Evolutionary conservation across 2,113 vertebrate genomes (phyloP), one percentile per base, ranked within the genome.

Genomic region (Coryphaenoides rupestris): DNA sequence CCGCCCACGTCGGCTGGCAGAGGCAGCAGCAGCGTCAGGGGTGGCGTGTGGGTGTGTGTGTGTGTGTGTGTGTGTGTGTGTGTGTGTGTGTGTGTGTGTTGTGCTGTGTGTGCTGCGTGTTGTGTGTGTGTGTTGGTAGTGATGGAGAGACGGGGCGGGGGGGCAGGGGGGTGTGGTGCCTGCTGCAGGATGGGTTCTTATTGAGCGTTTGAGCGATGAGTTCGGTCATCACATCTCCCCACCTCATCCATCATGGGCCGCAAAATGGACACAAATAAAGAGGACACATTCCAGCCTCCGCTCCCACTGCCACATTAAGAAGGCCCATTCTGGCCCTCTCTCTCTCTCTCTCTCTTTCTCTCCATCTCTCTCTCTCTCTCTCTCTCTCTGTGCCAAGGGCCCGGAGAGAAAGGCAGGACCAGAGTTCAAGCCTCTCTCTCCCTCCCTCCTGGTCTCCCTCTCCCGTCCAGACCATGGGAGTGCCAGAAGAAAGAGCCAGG

Each of bases 141-240:
- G n/a, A n/a, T n/a, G n/a, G n/a, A n/a, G n/a, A n/a, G n/a, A n/a
- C n/a, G 62, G 74, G 66, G 65, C 74, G 77, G 70, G 67, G 58
- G 68, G 80, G 68, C 5, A 9, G 24, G 24, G 81, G 81, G 81
- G 73, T 78, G 82, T 83, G 83, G 80, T 68, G 84, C 84, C 88
- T 84, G 76, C 82, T 72, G 86, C 81, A 87, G 81, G 84, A 87
- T 80, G 83, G 87, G 83, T 81, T 86, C 87, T 91, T 86, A 92
- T 90, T 91, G 89, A 92, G 85, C 79, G 76, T 83, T 90, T 91
- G 90, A 92, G 90, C 86, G 90, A 91, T 92, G 90, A 90, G 88
- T 86, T 85, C 82, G 90, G 90, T 92, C 90, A 92, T 89, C 89
- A 81, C 88, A 89, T 89, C 89, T 84, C 87, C 83, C 88, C 82